Conservation (phyloP, 2,113 vertebrate species). For the Mesembrinibis cayennensis region DNA sequence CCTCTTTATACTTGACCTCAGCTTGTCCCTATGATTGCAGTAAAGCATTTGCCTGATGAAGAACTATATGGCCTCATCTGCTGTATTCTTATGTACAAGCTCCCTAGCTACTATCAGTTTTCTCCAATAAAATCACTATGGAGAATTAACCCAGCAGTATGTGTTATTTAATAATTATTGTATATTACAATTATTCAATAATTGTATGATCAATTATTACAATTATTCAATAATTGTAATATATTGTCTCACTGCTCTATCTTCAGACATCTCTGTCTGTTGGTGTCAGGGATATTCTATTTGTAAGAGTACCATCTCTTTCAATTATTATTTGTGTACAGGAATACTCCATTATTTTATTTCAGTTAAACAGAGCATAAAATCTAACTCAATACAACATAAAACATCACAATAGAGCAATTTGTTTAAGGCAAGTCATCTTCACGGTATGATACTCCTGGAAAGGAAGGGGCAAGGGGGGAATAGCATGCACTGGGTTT, state of each 20-base stretch:
- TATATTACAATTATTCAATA: background rate
- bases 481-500: background rate
- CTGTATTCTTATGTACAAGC: background rate
- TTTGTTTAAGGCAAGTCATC: constrained; percentile 15
- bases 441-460: background rate
- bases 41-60: background rate
- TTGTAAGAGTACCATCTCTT: background rate
- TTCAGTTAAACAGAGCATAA: constrained; percentile 29
- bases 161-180: background rate
- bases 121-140: background rate
- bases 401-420: background rate
- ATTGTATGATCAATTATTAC: background rate
- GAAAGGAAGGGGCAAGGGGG: background rate
- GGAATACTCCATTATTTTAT: background rate
- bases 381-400: constrained; percentile 1
- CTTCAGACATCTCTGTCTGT: background rate
- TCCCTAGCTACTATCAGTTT: background rate
- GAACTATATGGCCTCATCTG: background rate
- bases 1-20: background rate
- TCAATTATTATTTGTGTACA: background rate
- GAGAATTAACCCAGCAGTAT: background rate
- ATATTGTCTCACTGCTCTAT: background rate
- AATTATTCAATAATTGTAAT: background rate
- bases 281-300: background rate
- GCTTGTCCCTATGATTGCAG: background rate